Evolutionary conservation across 64 coral and sea anemone genomes (phyloP).

Genomic region (Stichodactyla helianthus): DNA sequence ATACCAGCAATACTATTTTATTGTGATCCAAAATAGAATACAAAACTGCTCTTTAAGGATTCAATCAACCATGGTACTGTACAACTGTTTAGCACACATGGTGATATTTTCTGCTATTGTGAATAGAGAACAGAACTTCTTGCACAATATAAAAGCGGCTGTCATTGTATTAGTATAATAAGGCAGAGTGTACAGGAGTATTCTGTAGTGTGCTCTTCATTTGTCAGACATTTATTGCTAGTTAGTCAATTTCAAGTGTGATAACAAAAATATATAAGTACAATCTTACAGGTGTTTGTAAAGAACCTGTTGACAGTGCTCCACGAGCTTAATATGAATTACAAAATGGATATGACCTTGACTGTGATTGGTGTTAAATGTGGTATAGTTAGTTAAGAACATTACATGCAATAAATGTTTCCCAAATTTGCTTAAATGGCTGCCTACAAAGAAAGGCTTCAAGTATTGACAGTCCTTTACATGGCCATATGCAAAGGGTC

Average conservation of each 20-base stretch:
- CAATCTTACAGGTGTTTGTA: background rate
- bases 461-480: too few relatives aligned
- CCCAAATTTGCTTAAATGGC: too few relatives aligned
- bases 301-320: background rate
- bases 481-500: too few relatives aligned
- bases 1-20: background rate
- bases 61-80: background rate
- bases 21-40: background rate
- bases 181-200: background rate
- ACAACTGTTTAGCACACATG: background rate
- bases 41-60: background rate
- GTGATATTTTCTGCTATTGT: background rate
- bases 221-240: background rate
- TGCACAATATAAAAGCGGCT: background rate
- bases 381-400: background rate
- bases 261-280: background rate
- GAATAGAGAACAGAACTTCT: background rate
- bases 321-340: background rate
- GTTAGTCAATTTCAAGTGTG: background rate
- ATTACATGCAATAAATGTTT: too few relatives aligned
- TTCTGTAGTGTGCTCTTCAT: background rate
- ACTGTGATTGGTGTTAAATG: background rate
- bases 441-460: too few relatives aligned
- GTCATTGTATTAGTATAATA: background rate
- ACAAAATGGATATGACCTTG: background rate